Base-by-base conservation (phyloP, 2,888 invertebrate species). In the Andrena minutula region DNA sequence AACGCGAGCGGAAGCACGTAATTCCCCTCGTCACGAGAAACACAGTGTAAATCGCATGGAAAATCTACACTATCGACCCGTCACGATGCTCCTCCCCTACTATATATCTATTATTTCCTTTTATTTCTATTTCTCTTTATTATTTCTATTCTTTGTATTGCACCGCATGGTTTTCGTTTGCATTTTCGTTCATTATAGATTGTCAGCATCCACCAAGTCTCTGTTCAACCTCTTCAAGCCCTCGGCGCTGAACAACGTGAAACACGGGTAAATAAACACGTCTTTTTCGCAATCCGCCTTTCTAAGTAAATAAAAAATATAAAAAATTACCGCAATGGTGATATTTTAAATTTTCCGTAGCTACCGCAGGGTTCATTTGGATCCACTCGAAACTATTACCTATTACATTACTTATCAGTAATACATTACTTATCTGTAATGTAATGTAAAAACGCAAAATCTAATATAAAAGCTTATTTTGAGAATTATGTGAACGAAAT, bases 171-270 rank as follows among this genome's bases (percentile, higher is more conserved):
- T 92, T 91, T 91, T 89, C 89, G 90, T 92, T 90, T 91, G 90
- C 89, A 89, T 92, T 92, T 89, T 91, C 90, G 87, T 92, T 92
- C 83, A 89, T 93, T 93, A 89, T 93, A 93, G 93, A 93, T 93
- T 93, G 90, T 93, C 93, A 87, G 89, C 93, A 82, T 93, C 94
- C 83, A 94, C 94, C 92, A 94, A 94, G 92, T 94, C 94, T 86
- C 91, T 94, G 91, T 94, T 94, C 93, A 94, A 94, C 92, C 94
- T 94, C 90, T 94, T 94, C 92, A 94, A 94, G 93, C 93, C 93
- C 61, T 90, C 91, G 87, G 89, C 90, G 90, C 90, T 91, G 88
- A 93, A 90, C 93, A 93, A 92, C 92, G 90, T 94, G 84, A 94
- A 94, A 90, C 94, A 94, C 89, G 94, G 94, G 94, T 94, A 94